These are phyloP conservation scores for Melanotaenia parkinsoni DNA, from an alignment of 2,797 vertebrate species.

Conservation along the genomic window DNA sequence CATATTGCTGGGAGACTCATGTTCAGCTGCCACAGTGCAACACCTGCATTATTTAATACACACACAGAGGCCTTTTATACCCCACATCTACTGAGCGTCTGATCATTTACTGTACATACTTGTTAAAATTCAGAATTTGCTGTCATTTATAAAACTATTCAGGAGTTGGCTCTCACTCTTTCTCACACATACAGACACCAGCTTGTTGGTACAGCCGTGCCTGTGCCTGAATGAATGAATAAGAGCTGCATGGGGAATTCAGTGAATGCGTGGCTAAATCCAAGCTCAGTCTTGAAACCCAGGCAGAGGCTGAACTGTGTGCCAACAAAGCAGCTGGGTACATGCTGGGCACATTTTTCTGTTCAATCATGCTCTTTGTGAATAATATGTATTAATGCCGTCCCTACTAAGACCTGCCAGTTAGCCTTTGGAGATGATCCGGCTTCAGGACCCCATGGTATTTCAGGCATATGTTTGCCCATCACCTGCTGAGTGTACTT, in stretches of 20 bases:
- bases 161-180: slow-evolving; percentile 40
- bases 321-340: slow-evolving; percentile 79
- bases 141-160: slow-evolving; percentile 55
- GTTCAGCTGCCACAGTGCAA: slow-evolving; percentile 26
- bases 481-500: slow-evolving; percentile 80
- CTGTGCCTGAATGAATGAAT: slow-evolving; percentile 72
- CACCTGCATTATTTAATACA: slow-evolving; percentile 11
- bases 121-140: slow-evolving; percentile 65
- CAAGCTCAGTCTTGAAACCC: slow-evolving; percentile 72
- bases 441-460: slow-evolving; percentile 82
- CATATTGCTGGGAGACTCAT: slow-evolving; percentile 42
- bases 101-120: slow-evolving; percentile 23
- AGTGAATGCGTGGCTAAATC: slow-evolving; percentile 76
- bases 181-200: slow-evolving; percentile 52
- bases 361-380: slow-evolving; percentile 87
- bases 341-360: slow-evolving; percentile 80
- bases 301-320: slow-evolving; percentile 64
- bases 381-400: slow-evolving; percentile 85
- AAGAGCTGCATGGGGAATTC: slow-evolving; percentile 78
- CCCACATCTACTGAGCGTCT: slow-evolving; percentile 8
- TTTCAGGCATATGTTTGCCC: slow-evolving; percentile 80
- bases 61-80: slow-evolving; percentile 17
- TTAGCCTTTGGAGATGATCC: slow-evolving; percentile 86
- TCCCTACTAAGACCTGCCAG: slow-evolving; percentile 80
- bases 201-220: slow-evolving; percentile 67